Conservation (phyloP, 2,113 vertebrate species). For the Pyrgilauda ruficollis region DNA sequence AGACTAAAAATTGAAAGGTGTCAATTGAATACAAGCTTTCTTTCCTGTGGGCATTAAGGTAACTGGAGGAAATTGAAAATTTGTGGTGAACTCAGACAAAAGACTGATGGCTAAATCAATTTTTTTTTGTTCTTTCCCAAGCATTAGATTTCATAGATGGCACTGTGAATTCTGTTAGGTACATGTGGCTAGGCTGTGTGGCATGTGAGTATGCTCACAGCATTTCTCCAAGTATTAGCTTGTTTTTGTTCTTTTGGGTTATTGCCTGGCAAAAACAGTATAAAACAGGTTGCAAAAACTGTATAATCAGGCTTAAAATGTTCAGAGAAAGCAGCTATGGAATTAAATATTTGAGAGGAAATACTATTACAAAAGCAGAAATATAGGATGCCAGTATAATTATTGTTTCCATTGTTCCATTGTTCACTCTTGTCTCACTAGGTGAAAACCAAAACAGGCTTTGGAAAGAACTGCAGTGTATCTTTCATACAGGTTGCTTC, state of each 20-base stretch:
- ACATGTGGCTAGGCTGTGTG: background rate
- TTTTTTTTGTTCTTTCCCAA: background rate
- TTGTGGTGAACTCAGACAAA: background rate
- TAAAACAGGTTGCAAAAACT: background rate
- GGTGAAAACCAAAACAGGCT: background rate
- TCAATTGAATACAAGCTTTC: background rate
- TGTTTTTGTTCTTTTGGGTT: background rate
- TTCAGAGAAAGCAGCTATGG: background rate
- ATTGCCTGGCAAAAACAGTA: background rate
- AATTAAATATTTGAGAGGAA: background rate
- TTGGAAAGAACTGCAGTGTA: background rate
- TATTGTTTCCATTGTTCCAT: background rate
- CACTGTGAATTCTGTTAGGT: background rate
- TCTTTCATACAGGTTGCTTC: background rate
- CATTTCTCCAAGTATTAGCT: background rate
- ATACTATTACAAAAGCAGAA: background rate
- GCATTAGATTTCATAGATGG: background rate
- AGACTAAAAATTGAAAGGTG: background rate
- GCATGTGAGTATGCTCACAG: background rate
- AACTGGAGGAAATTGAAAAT: background rate
- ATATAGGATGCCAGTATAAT: background rate
- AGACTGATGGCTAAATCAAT: background rate
- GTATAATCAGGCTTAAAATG: background rate
- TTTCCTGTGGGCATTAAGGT: background rate
- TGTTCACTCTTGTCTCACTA: background rate